These are phyloP conservation scores for Leptopilina myrica DNA, from an alignment of 2,888 invertebrate genomes.

Conservation along the genomic window DNA sequence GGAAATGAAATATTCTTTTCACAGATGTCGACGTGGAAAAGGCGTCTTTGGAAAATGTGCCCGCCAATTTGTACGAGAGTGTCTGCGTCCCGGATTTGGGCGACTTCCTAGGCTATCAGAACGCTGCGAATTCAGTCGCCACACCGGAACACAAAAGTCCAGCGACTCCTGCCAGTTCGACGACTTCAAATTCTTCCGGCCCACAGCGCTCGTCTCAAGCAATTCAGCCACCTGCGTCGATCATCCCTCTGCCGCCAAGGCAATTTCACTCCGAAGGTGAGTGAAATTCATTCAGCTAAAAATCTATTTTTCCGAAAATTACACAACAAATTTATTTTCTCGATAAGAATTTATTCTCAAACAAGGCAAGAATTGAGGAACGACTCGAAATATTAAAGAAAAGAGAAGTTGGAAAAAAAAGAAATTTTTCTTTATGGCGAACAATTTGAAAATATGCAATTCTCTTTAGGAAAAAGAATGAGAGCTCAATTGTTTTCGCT, in stretches of 20 bases:
- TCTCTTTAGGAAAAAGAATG: neutral
- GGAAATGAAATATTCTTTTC: constrained; percentile 36
- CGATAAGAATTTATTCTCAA: no score
- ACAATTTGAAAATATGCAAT: neutral
- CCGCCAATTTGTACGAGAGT: constrained; percentile 87
- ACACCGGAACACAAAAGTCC: constrained; percentile 76
- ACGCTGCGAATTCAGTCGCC: constrained; percentile 63
- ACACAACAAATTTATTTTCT: no score
- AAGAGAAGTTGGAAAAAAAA: no score
- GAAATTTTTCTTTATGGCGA: no score
- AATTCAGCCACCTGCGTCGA: constrained; percentile 54
- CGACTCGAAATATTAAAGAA: no score
- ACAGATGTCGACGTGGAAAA: constrained; percentile 89
- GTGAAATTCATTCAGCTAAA: no score
- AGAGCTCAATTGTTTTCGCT: neutral
- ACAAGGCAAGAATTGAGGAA: no score
- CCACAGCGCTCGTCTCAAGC: constrained; percentile 52
- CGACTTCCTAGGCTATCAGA: constrained; percentile 81
- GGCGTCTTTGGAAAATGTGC: constrained; percentile 84
- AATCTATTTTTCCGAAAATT: no score
- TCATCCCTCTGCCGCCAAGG: constrained; percentile 63
- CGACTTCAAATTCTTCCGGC: constrained; percentile 68
- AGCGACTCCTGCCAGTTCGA: constrained; percentile 72
- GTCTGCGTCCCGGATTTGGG: constrained; percentile 88
- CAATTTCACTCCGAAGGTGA: constrained; percentile 73